phyloP scores from a whole-genome alignment of 2,797 vertebrate species.

The Huso huso region DNA sequence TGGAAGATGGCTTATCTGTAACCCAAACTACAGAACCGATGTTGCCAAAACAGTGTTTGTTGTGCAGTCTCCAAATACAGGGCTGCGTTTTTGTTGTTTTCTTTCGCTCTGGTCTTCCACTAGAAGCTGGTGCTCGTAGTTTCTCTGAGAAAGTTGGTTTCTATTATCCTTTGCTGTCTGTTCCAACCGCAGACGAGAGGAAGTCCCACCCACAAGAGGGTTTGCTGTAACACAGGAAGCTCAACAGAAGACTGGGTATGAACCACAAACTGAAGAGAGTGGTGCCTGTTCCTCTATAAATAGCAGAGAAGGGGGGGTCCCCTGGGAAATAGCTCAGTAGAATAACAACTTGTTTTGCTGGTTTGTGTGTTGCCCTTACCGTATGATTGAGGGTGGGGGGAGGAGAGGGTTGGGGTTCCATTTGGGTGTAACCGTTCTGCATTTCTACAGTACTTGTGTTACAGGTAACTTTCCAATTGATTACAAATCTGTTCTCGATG shows the following conservation, averaged over 20 bases:
- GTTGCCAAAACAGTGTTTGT: no score
- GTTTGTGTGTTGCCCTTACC: constrained; percentile 27
- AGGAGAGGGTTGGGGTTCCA: constrained; percentile 20
- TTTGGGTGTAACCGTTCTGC: constrained; percentile 19
- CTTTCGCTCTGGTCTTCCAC: no score
- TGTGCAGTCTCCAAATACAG: no score
- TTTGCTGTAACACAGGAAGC: constrained; percentile 34
- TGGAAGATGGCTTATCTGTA: no score
- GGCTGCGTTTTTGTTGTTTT: no score
- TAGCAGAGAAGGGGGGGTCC: constrained; percentile 35
- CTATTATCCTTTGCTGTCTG: no score
- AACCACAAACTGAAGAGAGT: no score
- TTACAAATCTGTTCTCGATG: no score
- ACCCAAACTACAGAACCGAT: no score
- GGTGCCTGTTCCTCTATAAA: constrained; percentile 36
- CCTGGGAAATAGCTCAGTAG: constrained; percentile 44
- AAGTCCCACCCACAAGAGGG: constrained; percentile 40
- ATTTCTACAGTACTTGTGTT: not conserved
- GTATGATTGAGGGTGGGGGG: constrained; percentile 38
- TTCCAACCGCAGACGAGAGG: constrained; percentile 7
- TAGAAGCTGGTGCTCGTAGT: no score
- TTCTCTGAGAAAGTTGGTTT: no score
- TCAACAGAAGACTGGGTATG: constrained; percentile 33
- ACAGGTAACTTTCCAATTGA: no score
- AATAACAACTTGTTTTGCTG: constrained; percentile 54